Evolutionary conservation across 23 tunicate genomes (phyloP).

Genomic region (Trididemnum clinides): DNA sequence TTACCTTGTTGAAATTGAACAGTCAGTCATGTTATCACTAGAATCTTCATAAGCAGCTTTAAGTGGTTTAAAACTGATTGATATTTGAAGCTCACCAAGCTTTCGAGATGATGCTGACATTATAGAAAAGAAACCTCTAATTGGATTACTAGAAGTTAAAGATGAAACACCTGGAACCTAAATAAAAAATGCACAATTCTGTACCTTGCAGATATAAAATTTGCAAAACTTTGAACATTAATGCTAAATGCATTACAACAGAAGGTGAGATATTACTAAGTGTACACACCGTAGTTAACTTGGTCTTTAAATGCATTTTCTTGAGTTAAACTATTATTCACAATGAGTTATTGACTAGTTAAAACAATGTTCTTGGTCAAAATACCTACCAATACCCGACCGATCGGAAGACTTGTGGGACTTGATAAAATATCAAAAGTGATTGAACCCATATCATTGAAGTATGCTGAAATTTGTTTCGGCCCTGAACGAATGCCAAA

Average conservation of each 20-base stretch:
- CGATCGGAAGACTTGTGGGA: conserved; percentile 78
- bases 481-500: conserved; percentile 90
- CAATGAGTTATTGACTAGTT: too few species aligned
- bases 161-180: conserved; percentile 68
- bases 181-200: background rate
- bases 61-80: conserved; percentile 62
- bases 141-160: conserved; percentile 65
- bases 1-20: conserved; percentile 39
- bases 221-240: background rate
- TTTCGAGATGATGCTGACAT: conserved; percentile 78
- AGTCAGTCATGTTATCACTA: conserved; percentile 41
- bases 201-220: too few species aligned
- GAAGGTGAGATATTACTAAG: too few species aligned
- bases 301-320: too few species aligned
- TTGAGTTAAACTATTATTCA: too few species aligned
- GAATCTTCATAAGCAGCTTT: conserved; percentile 60
- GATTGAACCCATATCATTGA: conserved; percentile 83
- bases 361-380: too few species aligned
- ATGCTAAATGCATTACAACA: background rate
- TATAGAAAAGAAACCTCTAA: conserved; percentile 78
- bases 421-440: conserved; percentile 77
- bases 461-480: conserved; percentile 85
- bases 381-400: conserved; percentile 68
- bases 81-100: conserved; percentile 72
- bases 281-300: too few species aligned